A percentile compares a stretch with the other conserved stretches of the same genome.
phyloP scores from a whole-genome alignment of 2,888 invertebrate genomes.

The Pegoplata infirma region DNA sequence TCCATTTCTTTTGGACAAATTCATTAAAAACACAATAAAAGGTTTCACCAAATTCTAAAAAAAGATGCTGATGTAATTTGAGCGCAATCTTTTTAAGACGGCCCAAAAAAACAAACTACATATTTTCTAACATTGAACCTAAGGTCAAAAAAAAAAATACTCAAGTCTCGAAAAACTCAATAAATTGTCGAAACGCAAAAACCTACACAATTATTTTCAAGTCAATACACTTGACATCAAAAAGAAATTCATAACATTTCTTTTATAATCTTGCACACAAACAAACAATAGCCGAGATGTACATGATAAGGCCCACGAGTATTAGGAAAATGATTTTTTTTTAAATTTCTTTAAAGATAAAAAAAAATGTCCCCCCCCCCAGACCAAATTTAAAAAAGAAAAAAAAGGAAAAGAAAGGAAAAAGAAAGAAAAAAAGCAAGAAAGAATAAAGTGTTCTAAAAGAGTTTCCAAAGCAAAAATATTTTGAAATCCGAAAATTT shows the following conservation, averaged over 20 bases:
- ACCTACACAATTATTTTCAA: background rate
- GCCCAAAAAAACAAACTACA: background rate
- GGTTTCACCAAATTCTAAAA: constrained; percentile 28
- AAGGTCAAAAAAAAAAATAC: background rate
- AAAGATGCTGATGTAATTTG: constrained; percentile 22
- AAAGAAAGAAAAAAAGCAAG: no score
- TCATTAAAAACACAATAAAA: constrained; percentile 17
- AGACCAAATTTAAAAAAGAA: no score
- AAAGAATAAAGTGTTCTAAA: no score
- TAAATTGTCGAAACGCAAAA: background rate
- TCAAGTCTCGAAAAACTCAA: constrained; percentile 14
- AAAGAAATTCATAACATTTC: constrained; percentile 23
- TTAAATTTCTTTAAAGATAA: no score
- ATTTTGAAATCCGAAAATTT: no score
- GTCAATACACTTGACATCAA: background rate
- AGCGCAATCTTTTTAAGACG: background rate
- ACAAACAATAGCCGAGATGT: background rate
- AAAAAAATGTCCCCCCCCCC: no score
- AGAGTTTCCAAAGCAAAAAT: no score
- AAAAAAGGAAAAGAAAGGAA: no score
- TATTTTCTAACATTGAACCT: background rate
- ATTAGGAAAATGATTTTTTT: no score
- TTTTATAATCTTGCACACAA: background rate
- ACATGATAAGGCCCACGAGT: background rate
- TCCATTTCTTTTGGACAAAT: background rate